Evolutionary conservation across 2,113 vertebrate species (phyloP).

Genomic region (Cyrtonyx montezumae): DNA sequence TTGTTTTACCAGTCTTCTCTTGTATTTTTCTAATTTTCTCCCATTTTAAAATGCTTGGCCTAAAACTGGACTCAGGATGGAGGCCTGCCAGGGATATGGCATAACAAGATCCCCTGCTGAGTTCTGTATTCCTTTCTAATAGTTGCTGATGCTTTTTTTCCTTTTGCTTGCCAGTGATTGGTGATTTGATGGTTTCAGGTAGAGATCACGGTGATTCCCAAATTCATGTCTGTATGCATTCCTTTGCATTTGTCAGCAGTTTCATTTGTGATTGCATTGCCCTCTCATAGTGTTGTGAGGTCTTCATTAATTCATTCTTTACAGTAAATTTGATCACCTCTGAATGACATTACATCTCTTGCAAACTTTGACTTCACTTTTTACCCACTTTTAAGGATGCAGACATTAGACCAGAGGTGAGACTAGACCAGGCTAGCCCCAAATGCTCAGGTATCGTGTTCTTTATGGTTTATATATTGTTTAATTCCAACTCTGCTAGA

Average conservation of each 20-base stretch:
- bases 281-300: background rate
- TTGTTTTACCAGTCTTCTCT: background rate
- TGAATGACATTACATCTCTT: background rate
- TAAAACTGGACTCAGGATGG: constrained; percentile 2
- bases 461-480: background rate
- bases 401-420: background rate
- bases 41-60: constrained; percentile 13
- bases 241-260: background rate
- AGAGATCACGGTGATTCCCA: background rate
- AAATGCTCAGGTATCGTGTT: background rate
- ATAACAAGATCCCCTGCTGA: constrained; percentile 17
- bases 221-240: background rate
- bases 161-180: background rate
- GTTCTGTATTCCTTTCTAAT: background rate
- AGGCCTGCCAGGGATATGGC: background rate
- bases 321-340: background rate
- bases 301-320: background rate
- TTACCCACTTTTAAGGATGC: background rate
- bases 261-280: background rate
- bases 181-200: background rate
- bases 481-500: background rate
- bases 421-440: background rate
- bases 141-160: background rate
- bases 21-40: constrained; percentile 6
- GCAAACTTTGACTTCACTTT: background rate